These are phyloP conservation scores for Anneissia japonica DNA, from an alignment of 35 echinoderm and acorn worm species.

Conservation along the genomic window DNA sequence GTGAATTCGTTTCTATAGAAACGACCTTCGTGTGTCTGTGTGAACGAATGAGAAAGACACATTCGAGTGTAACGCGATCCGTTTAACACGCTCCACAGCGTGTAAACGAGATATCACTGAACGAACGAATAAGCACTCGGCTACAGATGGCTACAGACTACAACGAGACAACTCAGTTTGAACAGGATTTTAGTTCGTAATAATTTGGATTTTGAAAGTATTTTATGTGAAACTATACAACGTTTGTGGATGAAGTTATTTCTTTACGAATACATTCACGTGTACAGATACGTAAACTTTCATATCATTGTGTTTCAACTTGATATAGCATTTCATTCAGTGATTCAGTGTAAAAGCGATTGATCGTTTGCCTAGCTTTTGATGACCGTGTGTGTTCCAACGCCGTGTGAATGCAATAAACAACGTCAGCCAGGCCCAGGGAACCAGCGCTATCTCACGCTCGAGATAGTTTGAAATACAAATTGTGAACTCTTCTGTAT, in stretches of 20 bases:
- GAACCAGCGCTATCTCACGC: not conserved
- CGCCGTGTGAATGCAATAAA: not conserved
- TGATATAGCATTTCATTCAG: too few species aligned
- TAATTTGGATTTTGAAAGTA: too few species aligned
- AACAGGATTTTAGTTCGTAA: not conserved
- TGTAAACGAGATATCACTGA: too few species aligned
- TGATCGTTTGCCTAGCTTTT: not conserved
- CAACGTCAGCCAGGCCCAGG: not conserved
- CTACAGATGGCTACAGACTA: not conserved
- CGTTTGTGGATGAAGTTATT: not conserved
- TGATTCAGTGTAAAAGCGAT: not conserved
- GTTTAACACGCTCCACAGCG: not conserved
- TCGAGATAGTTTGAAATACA: not conserved
- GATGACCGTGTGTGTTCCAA: not conserved
- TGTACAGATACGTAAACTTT: too few species aligned
- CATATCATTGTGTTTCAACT: too few species aligned
- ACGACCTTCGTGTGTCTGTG: not conserved
- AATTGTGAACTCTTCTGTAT: not conserved
- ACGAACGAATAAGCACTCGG: too few species aligned
- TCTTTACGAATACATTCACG: too few species aligned
- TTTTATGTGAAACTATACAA: not conserved
- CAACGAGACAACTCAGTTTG: not conserved
- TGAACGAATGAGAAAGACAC: not conserved
- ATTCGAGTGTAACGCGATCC: not conserved
- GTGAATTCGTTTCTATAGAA: not conserved